Evolutionary conservation across 35 echinoderm and acorn worm genomes (phyloP).

Genomic region (Apostichopus californicus): DNA sequence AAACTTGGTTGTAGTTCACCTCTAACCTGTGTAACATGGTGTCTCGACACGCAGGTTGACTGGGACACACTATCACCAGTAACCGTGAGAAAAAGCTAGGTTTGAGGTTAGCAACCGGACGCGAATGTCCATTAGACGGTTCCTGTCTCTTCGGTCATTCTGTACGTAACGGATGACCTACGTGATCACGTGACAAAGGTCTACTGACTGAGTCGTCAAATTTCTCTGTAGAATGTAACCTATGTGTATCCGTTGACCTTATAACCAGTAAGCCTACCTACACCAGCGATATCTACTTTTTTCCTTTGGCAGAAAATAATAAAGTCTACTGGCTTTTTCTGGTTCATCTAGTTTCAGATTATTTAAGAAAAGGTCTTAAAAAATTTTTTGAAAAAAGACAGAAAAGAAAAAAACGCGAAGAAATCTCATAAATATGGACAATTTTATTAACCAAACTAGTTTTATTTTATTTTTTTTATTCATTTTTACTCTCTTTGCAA

Average conservation of each 20-base stretch:
- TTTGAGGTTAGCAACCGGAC: constrained; percentile 22
- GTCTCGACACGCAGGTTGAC: constrained; percentile 38
- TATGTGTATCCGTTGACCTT: neutral
- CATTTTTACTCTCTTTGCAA: no score
- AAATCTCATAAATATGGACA: no score
- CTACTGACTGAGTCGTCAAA: neutral
- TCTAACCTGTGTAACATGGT: constrained; percentile 19
- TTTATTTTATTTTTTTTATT: no score
- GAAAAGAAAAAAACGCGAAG: no score
- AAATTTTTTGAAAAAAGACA: no score
- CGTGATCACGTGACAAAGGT: constrained; percentile 25
- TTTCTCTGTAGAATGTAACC: neutral
- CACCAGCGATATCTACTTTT: no score
- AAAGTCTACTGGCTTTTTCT: no score
- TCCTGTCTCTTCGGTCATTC: constrained; percentile 24
- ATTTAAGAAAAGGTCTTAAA: no score
- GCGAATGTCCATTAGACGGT: constrained; percentile 17
- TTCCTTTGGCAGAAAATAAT: no score
- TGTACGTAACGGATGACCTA: neutral
- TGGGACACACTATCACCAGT: constrained; percentile 38
- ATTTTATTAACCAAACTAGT: no score
- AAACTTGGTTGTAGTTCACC: neutral
- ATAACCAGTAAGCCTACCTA: no score
- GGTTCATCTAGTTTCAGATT: no score
- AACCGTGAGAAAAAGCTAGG: constrained; percentile 45